A percentile compares a stretch with the other conserved stretches of the same genome.
These are phyloP conservation scores for Melanogrammus aeglefinus DNA, from an alignment of 2,797 vertebrate species.

Conservation along the genomic window DNA sequence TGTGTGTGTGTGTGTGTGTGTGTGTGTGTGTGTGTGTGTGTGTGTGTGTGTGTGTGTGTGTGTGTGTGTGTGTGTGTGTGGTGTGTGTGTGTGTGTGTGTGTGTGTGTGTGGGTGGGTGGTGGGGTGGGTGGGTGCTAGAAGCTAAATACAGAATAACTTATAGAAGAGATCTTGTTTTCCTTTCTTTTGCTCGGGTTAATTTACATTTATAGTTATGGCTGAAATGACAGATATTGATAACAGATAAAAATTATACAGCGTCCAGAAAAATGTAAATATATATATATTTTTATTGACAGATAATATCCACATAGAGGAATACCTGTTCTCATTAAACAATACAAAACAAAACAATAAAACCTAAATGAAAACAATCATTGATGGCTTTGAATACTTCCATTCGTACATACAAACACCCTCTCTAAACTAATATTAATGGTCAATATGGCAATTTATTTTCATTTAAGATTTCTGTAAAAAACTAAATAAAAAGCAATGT, in stretches of 20 bases:
- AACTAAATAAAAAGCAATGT: not conserved
- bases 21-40: conserved; percentile 2
- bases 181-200: not conserved
- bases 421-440: not conserved
- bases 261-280: not conserved
- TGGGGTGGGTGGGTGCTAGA: not conserved
- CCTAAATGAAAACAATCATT: not conserved
- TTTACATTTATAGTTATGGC: not conserved
- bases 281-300: conserved; percentile 1
- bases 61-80: conserved; percentile 1
- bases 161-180: no score
- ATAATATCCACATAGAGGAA: conserved; percentile 1
- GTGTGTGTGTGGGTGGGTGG: not conserved
- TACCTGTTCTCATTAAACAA: not conserved
- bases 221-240: not conserved
- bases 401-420: not conserved
- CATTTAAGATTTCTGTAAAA: not conserved
- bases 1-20: not conserved
- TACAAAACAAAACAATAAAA: not conserved
- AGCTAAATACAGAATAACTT: not conserved
- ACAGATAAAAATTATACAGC: not conserved
- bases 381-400: not conserved
- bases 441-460: not conserved
- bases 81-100: not conserved
- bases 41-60: conserved; percentile 7